Evolutionary conservation across 2,888 invertebrate genomes (phyloP).

Genomic region (Hirudinaria manillensis): DNA sequence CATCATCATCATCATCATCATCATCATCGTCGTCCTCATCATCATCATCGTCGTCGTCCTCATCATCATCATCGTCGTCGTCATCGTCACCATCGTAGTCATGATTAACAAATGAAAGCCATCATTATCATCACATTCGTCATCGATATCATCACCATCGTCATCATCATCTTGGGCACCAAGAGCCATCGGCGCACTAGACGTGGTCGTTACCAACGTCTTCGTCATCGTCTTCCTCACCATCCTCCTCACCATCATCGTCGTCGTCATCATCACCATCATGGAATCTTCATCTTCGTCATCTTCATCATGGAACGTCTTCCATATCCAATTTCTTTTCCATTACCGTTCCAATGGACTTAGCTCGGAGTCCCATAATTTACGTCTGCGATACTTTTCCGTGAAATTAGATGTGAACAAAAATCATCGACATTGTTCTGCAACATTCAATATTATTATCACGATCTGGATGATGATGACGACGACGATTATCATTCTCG

Average conservation of each 20-base stretch:
- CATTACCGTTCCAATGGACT: too few species aligned
- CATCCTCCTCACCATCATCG: constrained; percentile 6
- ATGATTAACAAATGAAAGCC: not conserved
- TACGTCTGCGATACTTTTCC: too few species aligned
- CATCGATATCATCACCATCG: not conserved
- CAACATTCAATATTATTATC: too few species aligned
- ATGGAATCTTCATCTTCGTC: too few species aligned
- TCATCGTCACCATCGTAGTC: constrained; percentile 19
- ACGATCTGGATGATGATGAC: too few species aligned
- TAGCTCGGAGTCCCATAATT: too few species aligned
- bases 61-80: constrained; percentile 21
- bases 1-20: constrained; percentile 23
- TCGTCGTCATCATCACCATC: not conserved
- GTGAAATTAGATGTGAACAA: too few species aligned
- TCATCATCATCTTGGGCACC: not conserved
- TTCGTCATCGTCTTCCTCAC: not conserved
- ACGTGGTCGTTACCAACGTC: constrained; percentile 2
- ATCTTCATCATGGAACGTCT: too few species aligned
- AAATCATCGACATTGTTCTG: too few species aligned
- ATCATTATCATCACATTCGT: not conserved
- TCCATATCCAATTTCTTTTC: too few species aligned
- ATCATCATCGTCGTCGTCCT: constrained; percentile 9
- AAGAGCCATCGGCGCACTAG: too few species aligned
- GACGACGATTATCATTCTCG: not conserved
- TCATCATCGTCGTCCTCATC: constrained; percentile 3